These are phyloP conservation scores for Silurus glanis DNA, from an alignment of 2,113 vertebrate species.

Conservation along the genomic window DNA sequence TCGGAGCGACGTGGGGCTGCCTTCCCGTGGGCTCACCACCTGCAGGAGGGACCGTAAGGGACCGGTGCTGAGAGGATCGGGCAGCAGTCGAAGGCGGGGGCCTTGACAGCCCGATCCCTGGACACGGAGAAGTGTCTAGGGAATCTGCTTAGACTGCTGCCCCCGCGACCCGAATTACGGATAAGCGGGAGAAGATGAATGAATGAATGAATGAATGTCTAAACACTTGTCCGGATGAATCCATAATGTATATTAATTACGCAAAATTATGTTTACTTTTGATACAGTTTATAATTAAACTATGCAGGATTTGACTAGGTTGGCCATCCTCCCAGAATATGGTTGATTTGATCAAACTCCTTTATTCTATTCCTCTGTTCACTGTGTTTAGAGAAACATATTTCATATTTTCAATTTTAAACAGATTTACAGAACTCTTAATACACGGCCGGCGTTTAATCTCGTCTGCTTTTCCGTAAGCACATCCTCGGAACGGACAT, in stretches of 20 bases:
- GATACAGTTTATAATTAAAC: constrained; percentile 35
- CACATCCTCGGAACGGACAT: constrained; percentile 34
- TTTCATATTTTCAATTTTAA: constrained; percentile 12
- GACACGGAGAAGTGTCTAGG: no score
- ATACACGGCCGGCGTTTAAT: constrained; percentile 27
- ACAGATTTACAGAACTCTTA: constrained; percentile 17
- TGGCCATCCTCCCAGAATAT: not conserved
- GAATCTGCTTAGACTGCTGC: no score
- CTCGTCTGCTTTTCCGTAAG: constrained; percentile 10
- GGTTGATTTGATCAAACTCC: constrained; percentile 7
- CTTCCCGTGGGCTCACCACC: no score
- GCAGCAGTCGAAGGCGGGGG: no score
- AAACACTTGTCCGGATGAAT: constrained; percentile 19
- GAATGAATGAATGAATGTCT: no score
- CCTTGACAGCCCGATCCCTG: no score
- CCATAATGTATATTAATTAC: constrained; percentile 39
- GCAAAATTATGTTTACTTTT: constrained; percentile 32
- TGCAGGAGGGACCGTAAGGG: no score
- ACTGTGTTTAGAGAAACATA: constrained; percentile 10
- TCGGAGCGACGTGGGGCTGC: no score
- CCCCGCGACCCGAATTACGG: no score
- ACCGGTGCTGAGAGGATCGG: no score
- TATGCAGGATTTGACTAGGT: constrained; percentile 7
- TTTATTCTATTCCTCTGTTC: constrained; percentile 24
- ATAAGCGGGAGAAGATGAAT: no score